A percentile compares a stretch with the other conserved stretches of the same genome.
Evolutionary conservation across 2,888 invertebrate species (phyloP).

Genomic region (Ramazzottius varieornatus): DNA sequence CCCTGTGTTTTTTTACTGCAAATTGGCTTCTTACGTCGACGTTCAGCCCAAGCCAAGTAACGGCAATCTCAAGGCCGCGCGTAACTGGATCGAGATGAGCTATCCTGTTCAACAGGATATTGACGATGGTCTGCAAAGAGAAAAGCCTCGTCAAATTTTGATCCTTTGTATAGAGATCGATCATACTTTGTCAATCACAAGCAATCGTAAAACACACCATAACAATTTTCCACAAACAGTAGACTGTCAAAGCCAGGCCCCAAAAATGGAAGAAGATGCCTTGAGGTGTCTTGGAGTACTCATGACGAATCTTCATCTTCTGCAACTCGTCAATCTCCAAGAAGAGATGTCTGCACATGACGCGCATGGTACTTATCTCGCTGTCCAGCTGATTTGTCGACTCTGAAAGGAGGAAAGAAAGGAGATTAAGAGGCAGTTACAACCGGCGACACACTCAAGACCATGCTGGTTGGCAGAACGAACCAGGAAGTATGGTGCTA

Average conservation of each 20-base stretch:
- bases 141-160: constrained; percentile 6
- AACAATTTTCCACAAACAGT: constrained; percentile 96
- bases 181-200: neutral
- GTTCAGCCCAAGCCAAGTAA: constrained; percentile 78
- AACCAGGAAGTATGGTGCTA: too few species aligned
- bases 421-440: too few species aligned
- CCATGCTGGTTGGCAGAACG: too few species aligned
- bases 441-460: too few species aligned
- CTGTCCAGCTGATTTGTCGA: constrained; percentile 48
- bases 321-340: constrained; percentile 80
- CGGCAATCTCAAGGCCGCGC: constrained; percentile 73
- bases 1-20: neutral
- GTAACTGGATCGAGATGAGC: constrained; percentile 97
- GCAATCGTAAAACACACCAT: constrained; percentile 34
- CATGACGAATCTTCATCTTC: constrained; percentile 35
- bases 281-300: constrained; percentile 82
- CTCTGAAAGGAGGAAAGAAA: too few species aligned
- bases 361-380: constrained; percentile 67
- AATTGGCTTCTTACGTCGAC: constrained; percentile 38
- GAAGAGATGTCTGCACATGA: constrained; percentile 71
- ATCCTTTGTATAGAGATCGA: too few species aligned
- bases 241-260: constrained; percentile 90
- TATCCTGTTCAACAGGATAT: constrained; percentile 93
- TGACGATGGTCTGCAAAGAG: constrained; percentile 59
- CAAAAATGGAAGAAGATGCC: constrained; percentile 94